Percentiles rank a stretch among this genome's conserved stretches.
Evolutionary conservation across 2,113 vertebrate species (phyloP).

Genomic region (Lamprotornis superbus): DNA sequence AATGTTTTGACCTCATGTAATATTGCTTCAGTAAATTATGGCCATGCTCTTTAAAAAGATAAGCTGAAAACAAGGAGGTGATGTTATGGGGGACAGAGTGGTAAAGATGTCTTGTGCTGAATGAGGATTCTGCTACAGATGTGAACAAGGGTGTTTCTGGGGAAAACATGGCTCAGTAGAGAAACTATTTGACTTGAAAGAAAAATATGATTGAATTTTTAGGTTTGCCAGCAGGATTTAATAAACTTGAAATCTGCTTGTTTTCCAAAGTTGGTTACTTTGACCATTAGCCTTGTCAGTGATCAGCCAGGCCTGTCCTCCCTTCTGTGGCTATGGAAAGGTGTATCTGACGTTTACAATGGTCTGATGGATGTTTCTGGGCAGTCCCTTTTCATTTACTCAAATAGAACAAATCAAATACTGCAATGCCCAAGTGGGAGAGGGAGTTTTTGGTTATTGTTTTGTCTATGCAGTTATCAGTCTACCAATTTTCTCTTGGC

Average conservation of each 20-base stretch:
- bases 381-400: neutral
- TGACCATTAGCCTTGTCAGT: neutral
- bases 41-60: neutral
- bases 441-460: neutral
- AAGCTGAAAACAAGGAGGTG: neutral
- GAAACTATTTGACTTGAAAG: neutral
- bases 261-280: neutral
- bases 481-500: neutral
- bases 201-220: neutral
- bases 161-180: neutral
- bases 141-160: neutral
- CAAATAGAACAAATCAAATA: neutral
- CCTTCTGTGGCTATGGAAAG: neutral
- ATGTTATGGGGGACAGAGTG: neutral
- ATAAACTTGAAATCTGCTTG: neutral
- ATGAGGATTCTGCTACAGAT: neutral
- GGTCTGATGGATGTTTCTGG: neutral
- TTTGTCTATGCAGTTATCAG: neutral
- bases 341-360: neutral
- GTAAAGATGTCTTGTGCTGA: neutral
- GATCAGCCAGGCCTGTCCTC: neutral
- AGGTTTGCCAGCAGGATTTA: neutral
- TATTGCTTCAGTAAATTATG: neutral
- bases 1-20: neutral
- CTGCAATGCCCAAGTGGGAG: accelerated